Evolutionary conservation across 2,113 vertebrate species (phyloP).

Genomic region (Hypanus sabinus): DNA sequence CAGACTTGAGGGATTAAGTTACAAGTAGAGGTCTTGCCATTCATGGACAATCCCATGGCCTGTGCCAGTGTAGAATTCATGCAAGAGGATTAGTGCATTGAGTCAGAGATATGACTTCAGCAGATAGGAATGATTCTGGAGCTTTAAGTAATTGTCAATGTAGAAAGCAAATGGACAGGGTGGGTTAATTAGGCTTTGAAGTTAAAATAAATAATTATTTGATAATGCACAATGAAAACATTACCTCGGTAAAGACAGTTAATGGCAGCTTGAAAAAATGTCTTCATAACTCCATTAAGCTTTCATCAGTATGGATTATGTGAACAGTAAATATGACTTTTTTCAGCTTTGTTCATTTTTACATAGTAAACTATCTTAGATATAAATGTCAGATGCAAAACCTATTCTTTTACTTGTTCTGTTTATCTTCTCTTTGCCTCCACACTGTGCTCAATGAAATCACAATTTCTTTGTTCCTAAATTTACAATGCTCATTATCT

Average conservation of each 20-base stretch:
- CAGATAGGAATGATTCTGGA: neutral
- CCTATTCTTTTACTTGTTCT: neutral
- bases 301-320: neutral
- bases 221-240: neutral
- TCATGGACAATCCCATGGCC: neutral
- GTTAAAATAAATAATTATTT: neutral
- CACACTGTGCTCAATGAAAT: neutral
- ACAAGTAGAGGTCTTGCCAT: neutral
- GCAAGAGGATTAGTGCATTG: neutral
- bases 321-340: too few species aligned
- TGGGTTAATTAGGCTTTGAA: neutral
- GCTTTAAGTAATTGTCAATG: neutral
- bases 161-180: neutral
- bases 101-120: neutral
- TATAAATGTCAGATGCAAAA: neutral
- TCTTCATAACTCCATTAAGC: neutral
- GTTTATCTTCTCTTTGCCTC: neutral
- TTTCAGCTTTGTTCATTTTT: neutral
- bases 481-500: too few species aligned
- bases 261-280: neutral
- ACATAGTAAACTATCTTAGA: neutral
- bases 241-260: neutral
- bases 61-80: neutral
- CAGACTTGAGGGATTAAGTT: constrained; percentile 6
- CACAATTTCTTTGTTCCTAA: too few species aligned